Percentiles rank a stretch among this genome's conserved stretches.
phyloP scores from a whole-genome alignment of 2,113 vertebrate species.

The Saguinus midas region DNA sequence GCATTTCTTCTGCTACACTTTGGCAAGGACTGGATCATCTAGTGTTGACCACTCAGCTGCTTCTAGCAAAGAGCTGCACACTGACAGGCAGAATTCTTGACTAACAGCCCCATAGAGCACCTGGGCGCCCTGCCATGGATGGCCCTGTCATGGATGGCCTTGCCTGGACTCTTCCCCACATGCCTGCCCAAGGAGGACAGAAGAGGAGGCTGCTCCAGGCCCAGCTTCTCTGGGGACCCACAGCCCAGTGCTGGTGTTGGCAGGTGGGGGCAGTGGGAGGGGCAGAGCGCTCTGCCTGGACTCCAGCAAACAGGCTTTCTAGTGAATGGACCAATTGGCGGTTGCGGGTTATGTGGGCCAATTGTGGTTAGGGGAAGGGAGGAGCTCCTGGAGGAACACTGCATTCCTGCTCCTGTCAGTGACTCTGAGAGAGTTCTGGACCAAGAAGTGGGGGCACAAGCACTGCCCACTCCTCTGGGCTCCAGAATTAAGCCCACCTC shows the following conservation, averaged over 20 bases:
- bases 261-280: background rate
- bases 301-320: background rate
- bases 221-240: background rate
- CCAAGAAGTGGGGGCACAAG: background rate
- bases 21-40: too few species aligned
- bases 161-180: background rate
- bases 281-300: background rate
- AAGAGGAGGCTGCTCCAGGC: background rate
- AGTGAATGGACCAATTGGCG: conserved; percentile 17
- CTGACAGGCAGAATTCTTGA: background rate
- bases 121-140: fast-evolving
- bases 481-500: background rate
- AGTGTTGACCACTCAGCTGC: background rate
- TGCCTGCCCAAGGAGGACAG: background rate
- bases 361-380: conserved; percentile 11
- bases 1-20: background rate
- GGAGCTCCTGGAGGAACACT: background rate
- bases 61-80: background rate
- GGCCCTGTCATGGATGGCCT: background rate
- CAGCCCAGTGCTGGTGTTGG: background rate
- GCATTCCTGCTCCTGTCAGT: conserved; percentile 12
- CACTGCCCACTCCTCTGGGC: background rate
- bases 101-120: background rate
- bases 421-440: background rate
- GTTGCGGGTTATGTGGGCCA: background rate